Evolutionary conservation across 2,113 vertebrate species (phyloP).

Genomic region (Pithys albifrons): DNA sequence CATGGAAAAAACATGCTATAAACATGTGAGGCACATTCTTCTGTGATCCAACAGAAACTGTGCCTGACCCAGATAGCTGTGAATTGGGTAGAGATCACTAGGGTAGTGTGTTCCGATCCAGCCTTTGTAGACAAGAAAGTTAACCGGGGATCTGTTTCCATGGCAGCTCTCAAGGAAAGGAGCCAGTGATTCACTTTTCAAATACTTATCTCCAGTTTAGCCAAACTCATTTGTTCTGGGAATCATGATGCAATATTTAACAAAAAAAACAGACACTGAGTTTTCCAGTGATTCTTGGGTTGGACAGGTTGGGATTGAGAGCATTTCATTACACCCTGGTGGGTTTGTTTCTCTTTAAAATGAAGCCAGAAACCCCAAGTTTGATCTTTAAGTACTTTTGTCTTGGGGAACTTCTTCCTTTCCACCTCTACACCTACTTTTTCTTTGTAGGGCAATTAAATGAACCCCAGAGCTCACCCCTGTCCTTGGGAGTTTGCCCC

Average conservation of each 20-base stretch:
- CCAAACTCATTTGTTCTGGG: slow-evolving; percentile 33
- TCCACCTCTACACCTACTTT: background rate
- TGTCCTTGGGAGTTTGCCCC: background rate
- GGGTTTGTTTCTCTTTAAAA: background rate
- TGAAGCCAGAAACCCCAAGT: background rate
- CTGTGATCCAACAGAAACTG: background rate
- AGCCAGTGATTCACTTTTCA: background rate
- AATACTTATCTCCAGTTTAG: slow-evolving; percentile 18
- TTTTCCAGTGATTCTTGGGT: background rate
- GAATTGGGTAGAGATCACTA: slow-evolving; percentile 35
- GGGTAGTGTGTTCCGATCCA: slow-evolving; percentile 7
- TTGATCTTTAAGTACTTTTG: background rate
- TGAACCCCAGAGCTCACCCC: background rate
- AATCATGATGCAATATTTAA: background rate
- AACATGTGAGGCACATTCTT: background rate
- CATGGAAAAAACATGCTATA: background rate
- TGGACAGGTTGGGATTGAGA: background rate
- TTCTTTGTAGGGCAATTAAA: background rate
- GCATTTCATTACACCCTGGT: rapidly evolving
- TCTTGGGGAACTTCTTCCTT: background rate
- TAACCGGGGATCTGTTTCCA: slow-evolving; percentile 33
- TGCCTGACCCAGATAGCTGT: background rate
- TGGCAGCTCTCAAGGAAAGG: background rate
- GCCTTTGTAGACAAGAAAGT: background rate
- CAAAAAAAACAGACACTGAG: rapidly evolving